These are phyloP conservation scores for Ectemnius lituratus DNA, from an alignment of 2,888 invertebrate genomes.

Conservation along the genomic window DNA sequence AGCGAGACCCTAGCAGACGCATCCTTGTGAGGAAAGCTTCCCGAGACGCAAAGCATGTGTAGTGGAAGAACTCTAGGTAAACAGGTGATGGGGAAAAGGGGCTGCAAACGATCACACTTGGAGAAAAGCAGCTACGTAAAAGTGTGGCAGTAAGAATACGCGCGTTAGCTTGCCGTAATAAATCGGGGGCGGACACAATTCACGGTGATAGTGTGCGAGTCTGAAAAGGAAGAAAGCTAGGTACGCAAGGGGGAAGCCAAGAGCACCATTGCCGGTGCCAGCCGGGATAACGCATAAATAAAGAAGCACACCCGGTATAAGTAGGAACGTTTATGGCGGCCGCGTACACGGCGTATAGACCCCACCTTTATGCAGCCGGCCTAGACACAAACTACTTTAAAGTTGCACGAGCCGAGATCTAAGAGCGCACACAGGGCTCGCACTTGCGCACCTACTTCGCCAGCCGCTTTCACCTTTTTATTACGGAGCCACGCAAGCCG, in stretches of 20 bases:
- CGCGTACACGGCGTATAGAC: conserved; percentile 56
- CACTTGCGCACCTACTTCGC: conserved; percentile 27
- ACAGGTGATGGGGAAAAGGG: conserved; percentile 23
- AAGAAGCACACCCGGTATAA: conserved; percentile 60
- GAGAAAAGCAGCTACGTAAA: no score
- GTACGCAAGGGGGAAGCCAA: conserved; percentile 27
- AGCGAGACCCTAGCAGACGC: not conserved
- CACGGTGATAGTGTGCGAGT: conserved; percentile 20
- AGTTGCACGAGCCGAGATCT: conserved; percentile 60
- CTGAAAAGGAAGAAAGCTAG: not conserved
- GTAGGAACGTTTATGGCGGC: conserved; percentile 62
- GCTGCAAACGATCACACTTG: conserved; percentile 18
- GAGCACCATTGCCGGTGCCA: conserved; percentile 31
- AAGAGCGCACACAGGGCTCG: conserved; percentile 34
- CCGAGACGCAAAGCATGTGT: no score
- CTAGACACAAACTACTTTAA: conserved; percentile 63
- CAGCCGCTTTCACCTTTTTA: conserved; percentile 31
- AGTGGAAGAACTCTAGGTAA: conserved; percentile 5
- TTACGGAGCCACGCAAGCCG: conserved; percentile 23
- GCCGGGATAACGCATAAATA: conserved; percentile 65
- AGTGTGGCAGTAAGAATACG: conserved; percentile 30
- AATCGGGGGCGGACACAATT: conserved; percentile 39
- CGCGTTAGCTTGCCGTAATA: conserved; percentile 42
- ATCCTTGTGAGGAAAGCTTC: conserved; percentile 17
- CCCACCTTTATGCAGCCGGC: conserved; percentile 46